Percentiles rank a stretch among this genome's conserved stretches.
These are phyloP conservation scores for Channa maculata DNA, from an alignment of 2,113 vertebrate species.

Conservation along the genomic window DNA sequence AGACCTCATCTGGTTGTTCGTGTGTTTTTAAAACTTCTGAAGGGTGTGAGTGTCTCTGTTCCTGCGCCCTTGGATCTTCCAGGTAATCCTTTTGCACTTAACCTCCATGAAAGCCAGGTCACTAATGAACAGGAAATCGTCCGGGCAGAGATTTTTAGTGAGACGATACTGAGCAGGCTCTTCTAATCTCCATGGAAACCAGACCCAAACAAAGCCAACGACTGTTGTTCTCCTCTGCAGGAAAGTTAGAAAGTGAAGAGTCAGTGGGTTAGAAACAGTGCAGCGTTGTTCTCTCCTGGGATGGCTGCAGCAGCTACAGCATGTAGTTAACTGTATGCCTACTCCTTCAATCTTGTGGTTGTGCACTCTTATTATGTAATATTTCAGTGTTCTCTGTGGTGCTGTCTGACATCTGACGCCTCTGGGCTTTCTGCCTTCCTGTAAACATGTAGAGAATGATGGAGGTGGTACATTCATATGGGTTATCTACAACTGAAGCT, in stretches of 20 bases:
- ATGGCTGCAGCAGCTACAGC: conserved; percentile 23
- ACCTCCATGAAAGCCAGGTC: conserved; percentile 34
- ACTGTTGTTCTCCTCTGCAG: conserved; percentile 39
- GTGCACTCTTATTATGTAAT: conserved; percentile 8
- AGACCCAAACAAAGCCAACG: conserved; percentile 38
- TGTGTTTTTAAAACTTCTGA: neutral
- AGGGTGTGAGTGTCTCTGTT: neutral
- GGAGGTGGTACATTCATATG: too few relatives aligned
- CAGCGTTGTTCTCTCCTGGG: conserved; percentile 31
- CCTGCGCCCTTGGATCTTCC: conserved; percentile 4
- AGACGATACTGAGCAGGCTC: conserved; percentile 17
- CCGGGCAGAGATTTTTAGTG: conserved; percentile 4
- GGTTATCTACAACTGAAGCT: neutral
- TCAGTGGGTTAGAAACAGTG: conserved; percentile 22
- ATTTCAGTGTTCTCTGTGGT: neutral
- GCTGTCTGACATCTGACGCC: neutral
- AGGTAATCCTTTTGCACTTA: conserved; percentile 43
- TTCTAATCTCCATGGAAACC: conserved; percentile 40
- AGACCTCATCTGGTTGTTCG: neutral
- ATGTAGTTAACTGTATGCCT: conserved; percentile 9
- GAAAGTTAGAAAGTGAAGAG: conserved; percentile 16
- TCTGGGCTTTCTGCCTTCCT: neutral
- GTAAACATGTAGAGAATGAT: neutral
- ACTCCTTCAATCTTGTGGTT: neutral
- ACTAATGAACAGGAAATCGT: conserved; percentile 9